A percentile compares a stretch with the other conserved stretches of the same genome.
These are phyloP conservation scores for Nomada ruficornis DNA, from an alignment of 2,888 invertebrate species.

Conservation along the genomic window DNA sequence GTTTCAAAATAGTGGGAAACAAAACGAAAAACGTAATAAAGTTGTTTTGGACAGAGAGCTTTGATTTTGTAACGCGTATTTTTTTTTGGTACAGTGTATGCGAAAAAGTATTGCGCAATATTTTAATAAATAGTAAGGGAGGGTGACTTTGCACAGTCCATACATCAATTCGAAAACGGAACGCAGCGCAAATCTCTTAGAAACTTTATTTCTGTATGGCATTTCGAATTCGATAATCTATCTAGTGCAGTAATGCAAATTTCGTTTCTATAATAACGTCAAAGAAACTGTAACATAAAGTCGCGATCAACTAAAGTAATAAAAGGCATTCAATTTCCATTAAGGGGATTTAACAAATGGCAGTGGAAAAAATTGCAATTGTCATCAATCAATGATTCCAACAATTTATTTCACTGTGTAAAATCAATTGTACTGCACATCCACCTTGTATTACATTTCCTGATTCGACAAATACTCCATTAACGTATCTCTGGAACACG, in stretches of 20 bases:
- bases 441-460: constrained; percentile 19
- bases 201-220: background rate
- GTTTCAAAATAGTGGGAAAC: background rate
- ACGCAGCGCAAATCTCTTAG: background rate
- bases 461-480: constrained; percentile 11
- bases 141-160: background rate
- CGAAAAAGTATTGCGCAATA: background rate
- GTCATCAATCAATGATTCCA: constrained; percentile 5
- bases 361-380: background rate
- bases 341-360: background rate
- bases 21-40: background rate
- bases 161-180: background rate
- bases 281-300: background rate
- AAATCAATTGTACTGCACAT: constrained; percentile 15
- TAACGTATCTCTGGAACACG: constrained; percentile 30
- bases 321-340: background rate
- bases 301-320: background rate
- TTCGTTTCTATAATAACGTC: too few species aligned
- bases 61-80: background rate
- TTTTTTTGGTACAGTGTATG: background rate
- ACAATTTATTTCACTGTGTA: constrained; percentile 17
- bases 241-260: too few species aligned
- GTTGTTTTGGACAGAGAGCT: too few species aligned
- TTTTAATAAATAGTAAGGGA: background rate
- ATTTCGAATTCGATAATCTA: too few species aligned